A percentile compares a stretch with the other conserved stretches of the same genome.
Conservation (phyloP, 2,113 vertebrate species). For the Calyptommatus sinebrachiatus region DNA sequence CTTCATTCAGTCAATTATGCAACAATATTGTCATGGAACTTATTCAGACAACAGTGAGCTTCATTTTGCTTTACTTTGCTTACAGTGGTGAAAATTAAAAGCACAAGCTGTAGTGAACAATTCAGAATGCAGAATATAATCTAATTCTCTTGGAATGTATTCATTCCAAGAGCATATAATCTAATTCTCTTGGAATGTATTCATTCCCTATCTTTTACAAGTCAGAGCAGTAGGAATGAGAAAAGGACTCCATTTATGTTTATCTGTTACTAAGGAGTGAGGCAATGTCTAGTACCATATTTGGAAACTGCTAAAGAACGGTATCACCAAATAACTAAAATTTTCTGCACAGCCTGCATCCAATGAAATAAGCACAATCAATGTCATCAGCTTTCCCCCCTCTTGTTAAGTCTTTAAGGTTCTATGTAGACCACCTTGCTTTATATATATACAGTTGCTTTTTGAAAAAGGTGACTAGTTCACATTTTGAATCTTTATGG, state of each 20-base stretch:
- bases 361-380: too few species aligned
- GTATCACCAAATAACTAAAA: background rate
- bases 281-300: too few species aligned
- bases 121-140: background rate
- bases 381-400: too few species aligned
- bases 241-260: background rate
- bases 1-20: background rate
- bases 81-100: background rate
- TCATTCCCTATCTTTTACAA: background rate
- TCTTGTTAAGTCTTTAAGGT: too few species aligned
- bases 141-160: background rate
- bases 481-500: too few species aligned
- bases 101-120: too few species aligned
- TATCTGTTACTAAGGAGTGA: background rate
- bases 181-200: background rate
- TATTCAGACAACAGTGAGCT: background rate
- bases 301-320: too few species aligned
- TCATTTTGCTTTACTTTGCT: background rate
- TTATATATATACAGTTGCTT: background rate
- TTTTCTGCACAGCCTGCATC: background rate
- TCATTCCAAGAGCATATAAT: background rate
- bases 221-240: background rate
- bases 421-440: too few species aligned
- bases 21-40: too few species aligned
- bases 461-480: background rate